Conservation (phyloP, 2,888 invertebrate genomes). For the Muschampia plurimacula region DNA sequence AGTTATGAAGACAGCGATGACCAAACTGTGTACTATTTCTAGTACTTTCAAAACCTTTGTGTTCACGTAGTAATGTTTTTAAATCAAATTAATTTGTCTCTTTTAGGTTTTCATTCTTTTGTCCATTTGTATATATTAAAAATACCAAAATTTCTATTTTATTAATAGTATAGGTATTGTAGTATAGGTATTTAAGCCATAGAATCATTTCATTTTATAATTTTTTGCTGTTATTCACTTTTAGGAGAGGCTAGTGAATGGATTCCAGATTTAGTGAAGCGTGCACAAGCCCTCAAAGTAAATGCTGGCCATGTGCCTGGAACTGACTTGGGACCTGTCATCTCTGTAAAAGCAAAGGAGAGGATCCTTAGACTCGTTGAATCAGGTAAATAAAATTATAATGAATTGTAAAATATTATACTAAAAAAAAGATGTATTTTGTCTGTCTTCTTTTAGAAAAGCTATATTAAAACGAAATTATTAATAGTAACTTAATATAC, state of each 20-base stretch:
- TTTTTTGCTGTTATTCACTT: neutral
- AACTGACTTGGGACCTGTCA: slow-evolving; percentile 96
- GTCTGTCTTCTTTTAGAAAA: too few relatives aligned
- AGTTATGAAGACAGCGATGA: too few relatives aligned
- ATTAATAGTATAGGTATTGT: too few relatives aligned
- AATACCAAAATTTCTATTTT: slow-evolving; percentile 1
- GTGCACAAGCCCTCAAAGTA: slow-evolving; percentile 93
- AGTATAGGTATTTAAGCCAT: too few relatives aligned
- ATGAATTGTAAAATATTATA: neutral
- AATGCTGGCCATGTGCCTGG: slow-evolving; percentile 95
- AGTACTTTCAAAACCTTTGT: too few relatives aligned
- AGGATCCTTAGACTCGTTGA: slow-evolving; percentile 93
- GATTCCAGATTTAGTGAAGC: slow-evolving; percentile 96
- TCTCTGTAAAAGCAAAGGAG: slow-evolving; percentile 95
- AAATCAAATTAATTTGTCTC: neutral
- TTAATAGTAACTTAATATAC: too few relatives aligned
- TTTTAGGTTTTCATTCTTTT: too few relatives aligned
- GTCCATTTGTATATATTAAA: neutral
- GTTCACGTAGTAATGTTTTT: too few relatives aligned
- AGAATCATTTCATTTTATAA: too few relatives aligned
- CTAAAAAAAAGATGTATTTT: too few relatives aligned
- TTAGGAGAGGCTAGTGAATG: slow-evolving; percentile 93
- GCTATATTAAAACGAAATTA: too few relatives aligned
- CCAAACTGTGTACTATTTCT: too few relatives aligned
- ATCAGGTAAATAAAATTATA: slow-evolving; percentile 79